Base-by-base conservation (phyloP, 2,888 invertebrate species). In the Meloe dianella region DNA sequence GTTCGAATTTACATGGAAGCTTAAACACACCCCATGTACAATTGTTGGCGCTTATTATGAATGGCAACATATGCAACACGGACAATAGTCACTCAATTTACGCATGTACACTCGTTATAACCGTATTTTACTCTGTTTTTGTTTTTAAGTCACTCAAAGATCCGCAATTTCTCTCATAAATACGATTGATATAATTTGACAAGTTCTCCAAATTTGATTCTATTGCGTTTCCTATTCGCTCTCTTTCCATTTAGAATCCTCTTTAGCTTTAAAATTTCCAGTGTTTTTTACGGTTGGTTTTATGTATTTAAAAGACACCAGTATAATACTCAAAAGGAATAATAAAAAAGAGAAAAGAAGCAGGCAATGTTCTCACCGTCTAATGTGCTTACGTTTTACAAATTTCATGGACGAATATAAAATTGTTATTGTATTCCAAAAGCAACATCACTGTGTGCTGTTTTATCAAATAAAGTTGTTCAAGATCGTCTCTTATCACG, bases 361-460 rank as follows among this genome's bases (percentile, higher is more conserved):
- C 4, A 35, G 35, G 12, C 9, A 51, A 51, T 51, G 24, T 51
- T 51, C 12, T 47, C 51, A 51, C 51, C 24, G 10, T 20, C 10
- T 51, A 12, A 51, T 8, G 6, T 51, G 51, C 12, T 51, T 22
- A 51, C 10, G 51, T 51, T 51, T 51, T 24, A 24, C 51, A 51
- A 51, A 51, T 51, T 51, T 51, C 22, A 51, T 24, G 51, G n/a
- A 51, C 22, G 51, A 51, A 51, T 51, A 12, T 51, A 51, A 51
- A 51, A 51, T 12, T 5, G 51, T 51, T 51, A 51, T 51, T 24
- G 12, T 51, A 51, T 51, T 51, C 47, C 47, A 1, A 20, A 20
- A 14, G n/a, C 24, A 9, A 20, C 4, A 24, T 22, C 10, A 10
- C 9, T 22, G 51, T 22, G n/a, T n/a, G n/a, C 51, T 6, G 22